A percentile compares a stretch with the other conserved stretches of the same genome.
These are phyloP conservation scores for Orthonyx spaldingii DNA, from an alignment of 2,113 vertebrate genomes.

Conservation along the genomic window DNA sequence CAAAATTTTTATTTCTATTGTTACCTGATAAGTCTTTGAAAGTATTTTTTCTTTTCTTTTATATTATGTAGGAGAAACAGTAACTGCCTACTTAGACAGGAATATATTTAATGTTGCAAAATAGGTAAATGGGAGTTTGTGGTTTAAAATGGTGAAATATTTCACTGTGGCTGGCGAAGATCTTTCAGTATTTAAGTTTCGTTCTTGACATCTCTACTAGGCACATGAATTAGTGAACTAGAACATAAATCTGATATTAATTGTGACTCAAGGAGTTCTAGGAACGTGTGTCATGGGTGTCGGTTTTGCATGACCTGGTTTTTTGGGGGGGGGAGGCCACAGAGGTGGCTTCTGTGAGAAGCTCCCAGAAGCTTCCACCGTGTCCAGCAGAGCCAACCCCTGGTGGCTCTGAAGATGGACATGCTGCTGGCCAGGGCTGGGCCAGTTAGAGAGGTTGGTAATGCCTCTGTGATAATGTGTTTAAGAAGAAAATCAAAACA, in stretches of 20 bases:
- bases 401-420: neutral
- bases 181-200: neutral
- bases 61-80: neutral
- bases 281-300: accelerated
- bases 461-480: neutral
- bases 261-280: neutral
- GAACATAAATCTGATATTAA: neutral
- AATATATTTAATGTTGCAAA: neutral
- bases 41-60: neutral
- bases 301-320: neutral
- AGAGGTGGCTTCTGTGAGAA: neutral
- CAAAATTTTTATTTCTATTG: neutral
- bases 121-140: neutral
- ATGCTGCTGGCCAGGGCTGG: neutral
- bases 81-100: neutral
- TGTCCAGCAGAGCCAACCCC: neutral
- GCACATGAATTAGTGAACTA: neutral
- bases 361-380: neutral
- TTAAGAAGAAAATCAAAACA: neutral
- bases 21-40: neutral
- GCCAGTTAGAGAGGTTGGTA: neutral
- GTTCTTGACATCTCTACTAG: neutral
- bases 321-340: neutral
- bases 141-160: neutral
- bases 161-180: neutral